Evolutionary conservation across 2,888 invertebrate genomes (phyloP).

Genomic region (Halictus ligatus): DNA sequence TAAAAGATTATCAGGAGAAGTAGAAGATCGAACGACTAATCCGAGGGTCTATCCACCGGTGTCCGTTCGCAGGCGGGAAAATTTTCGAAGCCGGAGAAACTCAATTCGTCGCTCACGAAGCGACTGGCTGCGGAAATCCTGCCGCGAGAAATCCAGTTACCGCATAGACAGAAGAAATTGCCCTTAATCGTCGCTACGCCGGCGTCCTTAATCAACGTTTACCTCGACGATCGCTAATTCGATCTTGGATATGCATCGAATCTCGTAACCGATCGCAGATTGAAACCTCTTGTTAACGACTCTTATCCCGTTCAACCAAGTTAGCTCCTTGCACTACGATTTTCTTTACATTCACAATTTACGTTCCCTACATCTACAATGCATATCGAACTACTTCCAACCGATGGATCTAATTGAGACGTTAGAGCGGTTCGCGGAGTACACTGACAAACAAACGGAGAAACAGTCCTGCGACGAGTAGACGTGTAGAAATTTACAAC

Average conservation of each 20-base stretch:
- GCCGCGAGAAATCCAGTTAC: slow-evolving; percentile 52
- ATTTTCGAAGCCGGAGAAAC: slow-evolving; percentile 37
- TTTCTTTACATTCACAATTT: background rate
- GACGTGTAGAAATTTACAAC: background rate
- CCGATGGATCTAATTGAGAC: background rate
- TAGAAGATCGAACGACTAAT: background rate
- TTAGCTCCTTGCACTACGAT: background rate
- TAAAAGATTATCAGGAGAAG: background rate
- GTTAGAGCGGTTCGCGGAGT: background rate
- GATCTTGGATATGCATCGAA: slow-evolving; percentile 33
- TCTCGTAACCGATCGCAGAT: slow-evolving; percentile 4
- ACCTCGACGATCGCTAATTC: slow-evolving; percentile 11
- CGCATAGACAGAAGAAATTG: slow-evolving; percentile 58
- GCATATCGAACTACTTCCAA: background rate
- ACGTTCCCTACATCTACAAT: background rate
- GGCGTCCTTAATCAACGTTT: slow-evolving; percentile 49
- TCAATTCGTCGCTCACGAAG: slow-evolving; percentile 36
- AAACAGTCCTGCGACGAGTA: background rate
- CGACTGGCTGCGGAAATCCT: slow-evolving; percentile 52
- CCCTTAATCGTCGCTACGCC: slow-evolving; percentile 50
- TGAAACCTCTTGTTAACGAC: background rate
- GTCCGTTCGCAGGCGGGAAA: slow-evolving; percentile 23
- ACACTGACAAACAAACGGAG: background rate
- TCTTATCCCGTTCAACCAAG: background rate
- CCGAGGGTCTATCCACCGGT: background rate